Evolutionary conservation across 2,797 vertebrate genomes (phyloP).

Genomic region (Coregonus sp.): DNA sequence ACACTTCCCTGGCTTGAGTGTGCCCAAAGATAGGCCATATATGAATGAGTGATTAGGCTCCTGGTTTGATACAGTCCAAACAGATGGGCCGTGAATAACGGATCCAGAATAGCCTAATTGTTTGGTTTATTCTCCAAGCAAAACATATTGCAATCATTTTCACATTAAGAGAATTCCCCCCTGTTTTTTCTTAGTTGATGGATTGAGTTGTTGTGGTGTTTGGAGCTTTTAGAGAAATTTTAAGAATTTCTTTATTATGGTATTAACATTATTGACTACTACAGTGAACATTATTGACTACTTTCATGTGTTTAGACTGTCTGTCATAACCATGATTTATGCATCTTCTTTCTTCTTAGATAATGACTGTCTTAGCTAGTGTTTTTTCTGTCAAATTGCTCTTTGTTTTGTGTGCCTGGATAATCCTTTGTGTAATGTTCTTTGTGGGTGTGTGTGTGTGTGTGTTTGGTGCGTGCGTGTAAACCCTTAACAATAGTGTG

Average conservation of each 20-base stretch:
- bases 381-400: not conserved
- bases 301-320: not conserved
- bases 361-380: conserved; percentile 27
- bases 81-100: conserved; percentile 73
- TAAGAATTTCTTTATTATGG: conserved; percentile 21
- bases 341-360: conserved; percentile 2
- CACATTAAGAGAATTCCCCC: conserved; percentile 48
- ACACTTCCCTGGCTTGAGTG: conserved; percentile 32
- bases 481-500: not conserved
- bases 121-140: conserved; percentile 76
- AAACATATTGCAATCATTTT: conserved; percentile 83
- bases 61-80: conserved; percentile 74
- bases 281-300: not conserved
- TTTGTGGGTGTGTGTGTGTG: conserved; percentile 22
- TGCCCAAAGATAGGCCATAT: conserved; percentile 47
- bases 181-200: conserved; percentile 33
- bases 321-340: not conserved
- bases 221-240: conserved; percentile 43
- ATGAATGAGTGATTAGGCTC: conserved; percentile 64
- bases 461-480: conserved; percentile 38
- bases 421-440: not conserved
- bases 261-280: conserved; percentile 4
- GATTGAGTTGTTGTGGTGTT: conserved; percentile 33
- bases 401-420: not conserved
- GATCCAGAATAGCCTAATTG: conserved; percentile 78